Conservation (phyloP, 2,888 invertebrate species). For the Balanococcus diminutus region DNA sequence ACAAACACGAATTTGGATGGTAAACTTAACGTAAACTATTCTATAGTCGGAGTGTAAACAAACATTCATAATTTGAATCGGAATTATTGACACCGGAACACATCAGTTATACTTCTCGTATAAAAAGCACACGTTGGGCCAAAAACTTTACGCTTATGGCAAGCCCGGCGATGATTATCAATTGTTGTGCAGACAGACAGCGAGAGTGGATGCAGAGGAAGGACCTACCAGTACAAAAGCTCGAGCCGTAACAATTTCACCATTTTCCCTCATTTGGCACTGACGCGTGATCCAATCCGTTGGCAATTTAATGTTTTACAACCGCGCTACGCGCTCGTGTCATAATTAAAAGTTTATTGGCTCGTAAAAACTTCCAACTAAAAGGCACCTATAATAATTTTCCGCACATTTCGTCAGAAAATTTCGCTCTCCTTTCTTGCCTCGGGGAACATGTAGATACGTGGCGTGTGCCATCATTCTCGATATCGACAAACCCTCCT, state of each 20-base stretch:
- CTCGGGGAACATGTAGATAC: too few relatives aligned
- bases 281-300: slow-evolving; percentile 6
- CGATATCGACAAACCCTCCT: background rate
- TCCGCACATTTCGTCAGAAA: background rate
- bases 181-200: background rate
- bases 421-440: background rate
- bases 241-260: background rate
- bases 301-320: slow-evolving; percentile 5
- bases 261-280: slow-evolving; percentile 2
- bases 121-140: slow-evolving; percentile 17
- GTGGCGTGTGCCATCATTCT: too few relatives aligned
- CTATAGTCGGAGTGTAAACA: slow-evolving; percentile 21
- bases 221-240: background rate
- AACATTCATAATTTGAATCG: background rate
- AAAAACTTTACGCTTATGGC: background rate
- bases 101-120: background rate
- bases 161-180: background rate
- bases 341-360: slow-evolving; percentile 29
- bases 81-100: slow-evolving; percentile 29
- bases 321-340: background rate
- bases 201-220: too few relatives aligned
- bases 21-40: slow-evolving; percentile 2
- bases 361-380: background rate
- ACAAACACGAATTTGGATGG: background rate
- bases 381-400: slow-evolving; percentile 7